Base-by-base conservation (phyloP, 2,113 vertebrate species). In the Phoxinus phoxinus region DNA sequence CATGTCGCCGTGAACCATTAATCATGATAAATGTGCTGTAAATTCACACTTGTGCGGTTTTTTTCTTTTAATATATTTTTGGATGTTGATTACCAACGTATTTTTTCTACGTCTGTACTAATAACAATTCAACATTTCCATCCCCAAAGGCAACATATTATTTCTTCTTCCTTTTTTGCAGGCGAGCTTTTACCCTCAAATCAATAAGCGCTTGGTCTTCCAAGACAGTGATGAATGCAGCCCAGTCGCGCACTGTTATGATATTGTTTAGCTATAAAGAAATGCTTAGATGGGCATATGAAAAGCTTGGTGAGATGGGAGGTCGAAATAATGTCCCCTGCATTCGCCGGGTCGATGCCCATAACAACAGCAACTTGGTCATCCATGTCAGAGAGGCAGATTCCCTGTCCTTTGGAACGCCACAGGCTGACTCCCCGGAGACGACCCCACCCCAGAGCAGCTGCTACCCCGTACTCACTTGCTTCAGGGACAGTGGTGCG, bases 401-500 rank as follows among this genome's bases (percentile, higher is more conserved):
- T 59, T 58, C 56, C 17, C 59, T 48, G 83, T 12, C 6, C n/a
- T 71, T 21, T 37, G 37, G 17, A 61, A 61, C 30, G 78, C 58
- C 78, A 81, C 72, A 80, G 35, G 71, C 41, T 7, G 86, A 67
- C 73, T 78, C 35, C 71, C 56, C 81, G 4, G 53, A 74, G 32
- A 46, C 12, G n/a, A 35, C 21, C 63, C 4, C 10, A 19, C 69
- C 30, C 25, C 3, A 13, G 41, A 51, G 51, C 35, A 53, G 48
- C 17, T n/a, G 77, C 65, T 67, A 25, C 51, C 48, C 1, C 6
- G 77, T 79, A 94, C 97, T 98, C 94, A 99, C 98, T 93, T 89
- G 95, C 95, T 94, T 97, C 94, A 1, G 94, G 94, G 79, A 93
- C 89, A 0, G 98, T 98, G 79, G 93, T 93, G 77, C 93, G 92